Base-by-base conservation (phyloP, 2,888 invertebrate species). In the Hemithea aestivaria region DNA sequence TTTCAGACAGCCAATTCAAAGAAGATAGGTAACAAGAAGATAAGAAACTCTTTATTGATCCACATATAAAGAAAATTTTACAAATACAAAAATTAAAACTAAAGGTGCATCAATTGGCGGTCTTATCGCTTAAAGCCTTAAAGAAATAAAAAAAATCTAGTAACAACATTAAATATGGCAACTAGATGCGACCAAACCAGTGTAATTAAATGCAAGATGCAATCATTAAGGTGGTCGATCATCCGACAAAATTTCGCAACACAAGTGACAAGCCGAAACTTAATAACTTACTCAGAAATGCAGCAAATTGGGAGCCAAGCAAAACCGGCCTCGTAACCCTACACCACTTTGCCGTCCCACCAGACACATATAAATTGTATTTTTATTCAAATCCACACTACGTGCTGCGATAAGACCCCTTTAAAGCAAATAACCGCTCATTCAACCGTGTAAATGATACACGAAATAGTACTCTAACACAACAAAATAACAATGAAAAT, bases 221-320 rank as follows among this genome's bases (percentile, higher is more conserved):
- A 59, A 62, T 56, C 35, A 30, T 34, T 35, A 23, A 56, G 30
- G 48, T 49, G 41, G 46, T 43, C 45, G 45, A 31, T 51, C 45
- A 54, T 33, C 69, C 78, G 74, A 81, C 78, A 71, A 81, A 82
- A 82, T 83, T 85, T 85, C 73, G 81, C 83, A 80, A 83, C 66
- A 65, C 54, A 77, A 81, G 83, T 83, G 84, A 85, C 84, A 85
- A 77, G 82, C 70, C 80, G 83, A 83, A 85, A 87, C 81, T 83
- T 85, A 85, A 87, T 85, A 85, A 84, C 85, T 85, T 84, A 85
- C 84, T 85, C 81, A 78, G 78, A 85, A 85, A 84, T 78, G 75
- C 75, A 80, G 78, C 83, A 82, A 85, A 84, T 85, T 85, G 84
- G 85, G 76, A 85, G 80, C 75, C 60, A 56, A 71, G 70, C 67